Conservation (phyloP, 2,113 vertebrate genomes). For the Tragelaphus scriptus region DNA sequence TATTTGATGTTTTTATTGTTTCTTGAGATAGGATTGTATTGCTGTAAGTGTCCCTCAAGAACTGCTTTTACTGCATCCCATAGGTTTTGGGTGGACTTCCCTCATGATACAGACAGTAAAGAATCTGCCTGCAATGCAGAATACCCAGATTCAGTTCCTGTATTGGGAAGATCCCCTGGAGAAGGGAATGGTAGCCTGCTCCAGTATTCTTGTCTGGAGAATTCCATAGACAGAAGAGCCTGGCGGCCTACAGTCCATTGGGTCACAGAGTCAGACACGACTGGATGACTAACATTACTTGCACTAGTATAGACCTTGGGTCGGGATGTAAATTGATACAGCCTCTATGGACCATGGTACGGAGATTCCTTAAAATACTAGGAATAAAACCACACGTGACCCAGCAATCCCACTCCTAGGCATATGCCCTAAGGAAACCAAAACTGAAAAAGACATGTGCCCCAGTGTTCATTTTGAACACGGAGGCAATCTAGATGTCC, state of each 20-base stretch:
- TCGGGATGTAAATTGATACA: fast-evolving
- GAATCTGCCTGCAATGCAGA: not conserved
- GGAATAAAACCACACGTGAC: not conserved
- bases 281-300: not conserved
- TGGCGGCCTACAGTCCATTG: not conserved
- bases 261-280: not conserved
- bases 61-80: not conserved
- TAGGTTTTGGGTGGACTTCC: not conserved
- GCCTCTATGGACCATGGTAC: fast-evolving
- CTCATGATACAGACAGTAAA: not conserved
- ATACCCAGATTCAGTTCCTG: not conserved
- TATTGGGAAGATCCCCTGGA: not conserved
- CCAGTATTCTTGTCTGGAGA: not conserved
- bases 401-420: not conserved
- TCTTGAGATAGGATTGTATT: not conserved
- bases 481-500: not conserved
- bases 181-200: not conserved
- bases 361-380: not conserved
- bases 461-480: not conserved
- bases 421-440: not conserved
- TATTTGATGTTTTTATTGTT: not conserved
- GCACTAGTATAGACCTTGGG: not conserved
- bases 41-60: not conserved
- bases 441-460: not conserved
- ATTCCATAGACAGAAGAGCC: not conserved